Percentiles rank a stretch among this genome's conserved stretches.
phyloP scores from a whole-genome alignment of 2,113 vertebrate genomes.

The Spea bombifrons region DNA sequence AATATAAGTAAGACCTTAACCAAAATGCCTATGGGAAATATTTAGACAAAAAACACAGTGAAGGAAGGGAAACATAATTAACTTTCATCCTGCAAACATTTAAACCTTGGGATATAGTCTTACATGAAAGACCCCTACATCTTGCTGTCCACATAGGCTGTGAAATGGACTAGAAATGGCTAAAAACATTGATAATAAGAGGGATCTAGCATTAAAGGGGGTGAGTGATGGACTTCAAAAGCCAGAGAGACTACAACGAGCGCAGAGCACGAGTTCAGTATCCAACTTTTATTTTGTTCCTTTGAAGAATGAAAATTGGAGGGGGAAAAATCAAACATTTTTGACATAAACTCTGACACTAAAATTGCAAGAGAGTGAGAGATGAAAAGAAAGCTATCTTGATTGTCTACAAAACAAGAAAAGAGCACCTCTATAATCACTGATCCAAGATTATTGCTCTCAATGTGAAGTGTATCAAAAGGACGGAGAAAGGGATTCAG shows the following conservation, averaged over 20 bases:
- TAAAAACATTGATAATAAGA: conserved; percentile 84
- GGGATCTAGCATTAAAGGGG: conserved; percentile 83
- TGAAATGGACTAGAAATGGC: conserved; percentile 78
- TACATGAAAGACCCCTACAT: conserved; percentile 82
- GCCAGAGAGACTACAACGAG: conserved; percentile 60
- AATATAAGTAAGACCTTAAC: too few relatives aligned
- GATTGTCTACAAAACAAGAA: conserved; percentile 75
- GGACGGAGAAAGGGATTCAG: conserved; percentile 52
- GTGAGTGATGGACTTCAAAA: conserved; percentile 85
- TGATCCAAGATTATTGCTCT: conserved; percentile 74
- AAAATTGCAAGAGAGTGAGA: conserved; percentile 77
- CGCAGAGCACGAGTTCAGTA: conserved; percentile 62
- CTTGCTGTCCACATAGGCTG: conserved; percentile 69
- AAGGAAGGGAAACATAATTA: conserved; percentile 55
- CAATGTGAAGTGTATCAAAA: conserved; percentile 61
- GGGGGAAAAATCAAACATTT: conserved; percentile 76
- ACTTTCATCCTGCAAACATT: conserved; percentile 64
- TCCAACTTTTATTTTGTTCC: conserved; percentile 85
- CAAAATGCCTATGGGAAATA: too few relatives aligned
- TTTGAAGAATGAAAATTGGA: conserved; percentile 95
- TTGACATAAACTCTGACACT: conserved; percentile 72
- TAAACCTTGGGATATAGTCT: conserved; percentile 59
- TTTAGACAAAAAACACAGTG: conserved; percentile 36
- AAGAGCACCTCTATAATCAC: conserved; percentile 75
- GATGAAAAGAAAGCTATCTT: conserved; percentile 85